Base-by-base conservation (phyloP, 2,113 vertebrate genomes). In the Machaerirhynchus nigripectus region DNA sequence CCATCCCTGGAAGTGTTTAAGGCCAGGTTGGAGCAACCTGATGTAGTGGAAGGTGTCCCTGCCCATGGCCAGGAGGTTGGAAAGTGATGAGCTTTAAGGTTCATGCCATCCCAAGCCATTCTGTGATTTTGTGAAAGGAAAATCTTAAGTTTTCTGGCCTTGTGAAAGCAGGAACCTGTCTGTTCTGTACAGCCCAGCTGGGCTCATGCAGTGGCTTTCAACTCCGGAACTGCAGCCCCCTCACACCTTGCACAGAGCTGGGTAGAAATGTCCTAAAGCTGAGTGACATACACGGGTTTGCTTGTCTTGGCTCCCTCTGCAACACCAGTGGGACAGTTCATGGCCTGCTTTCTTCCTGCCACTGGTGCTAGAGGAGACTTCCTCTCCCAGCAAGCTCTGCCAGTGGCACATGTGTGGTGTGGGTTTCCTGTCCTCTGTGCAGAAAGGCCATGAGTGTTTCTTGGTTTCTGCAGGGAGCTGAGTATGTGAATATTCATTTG, bases 291-390 rank as follows among this genome's bases (percentile, higher is more conserved):
- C 15, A 3, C 20, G 4, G 22, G 6, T 52, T 40, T 73, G 53
- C 28, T 84, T 59, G 44, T 28, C 24, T 27, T 49, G 3, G 37
- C 7, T 30, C 5, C 15, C 6, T 76, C 53, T 73, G 64, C 50
- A 80, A 17, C 6, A 22, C 13, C 22, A 2, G 0, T 50, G 49
- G 39, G 26, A 10, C 33, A 42, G 65, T 33, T 44, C 10, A 0
- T 5, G 28, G 33, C 10, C 28, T 80, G 68, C 28, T 4, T 35
- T 40, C 27, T 64, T 49, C 6, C 12, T 2, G 6, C 44, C 10
- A 0, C 33, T 47, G 39, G 16, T 57, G 30, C 19, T 22, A 7
- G 56, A 81, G 75, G 46, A 76, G 42, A 21, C 3, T 31, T 71
- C 44, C 17, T 64, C 27, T 80, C 73, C 44, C 37, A 49, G 44